phyloP scores from a whole-genome alignment of 2,797 vertebrate species.

The Poeciliopsis gracilis region DNA sequence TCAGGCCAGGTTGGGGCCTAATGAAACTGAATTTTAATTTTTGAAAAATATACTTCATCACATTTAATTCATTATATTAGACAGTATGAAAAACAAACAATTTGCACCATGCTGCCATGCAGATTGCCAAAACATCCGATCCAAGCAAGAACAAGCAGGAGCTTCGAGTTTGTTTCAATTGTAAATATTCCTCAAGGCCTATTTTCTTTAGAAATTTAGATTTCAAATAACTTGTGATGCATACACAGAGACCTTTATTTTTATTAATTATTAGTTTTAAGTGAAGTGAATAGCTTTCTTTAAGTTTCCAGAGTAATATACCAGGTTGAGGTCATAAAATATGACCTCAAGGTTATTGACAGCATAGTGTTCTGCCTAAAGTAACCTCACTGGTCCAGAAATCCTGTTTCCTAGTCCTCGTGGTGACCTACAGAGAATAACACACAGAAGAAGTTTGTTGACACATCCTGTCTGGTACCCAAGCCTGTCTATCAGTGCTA shows the following conservation, averaged over 20 bases:
- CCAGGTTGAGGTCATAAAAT: not conserved
- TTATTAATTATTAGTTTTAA: not conserved
- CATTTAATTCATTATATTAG: not conserved
- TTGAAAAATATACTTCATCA: not conserved
- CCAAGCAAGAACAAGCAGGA: not conserved
- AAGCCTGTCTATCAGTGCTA: conserved; percentile 17
- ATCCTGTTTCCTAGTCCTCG: not conserved
- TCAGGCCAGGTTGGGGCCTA: not conserved
- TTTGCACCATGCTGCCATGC: not conserved
- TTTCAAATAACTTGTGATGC: not conserved
- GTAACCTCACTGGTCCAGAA: conserved; percentile 1
- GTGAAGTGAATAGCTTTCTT: not conserved
- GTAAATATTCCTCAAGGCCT: not conserved
- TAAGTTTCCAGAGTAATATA: not conserved
- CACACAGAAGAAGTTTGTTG: not conserved
- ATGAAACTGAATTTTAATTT: not conserved
- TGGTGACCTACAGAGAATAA: conserved; percentile 20
- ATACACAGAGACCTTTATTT: not conserved
- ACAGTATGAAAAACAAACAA: not conserved
- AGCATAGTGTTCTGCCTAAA: not conserved
- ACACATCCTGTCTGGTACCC: conserved; percentile 7
- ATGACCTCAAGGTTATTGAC: not conserved
- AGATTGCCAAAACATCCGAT: not conserved
- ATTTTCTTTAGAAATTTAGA: not conserved
- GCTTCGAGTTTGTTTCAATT: not conserved